Conservation (phyloP, 2,797 vertebrate species). For the Zenarchopterus dispar region DNA sequence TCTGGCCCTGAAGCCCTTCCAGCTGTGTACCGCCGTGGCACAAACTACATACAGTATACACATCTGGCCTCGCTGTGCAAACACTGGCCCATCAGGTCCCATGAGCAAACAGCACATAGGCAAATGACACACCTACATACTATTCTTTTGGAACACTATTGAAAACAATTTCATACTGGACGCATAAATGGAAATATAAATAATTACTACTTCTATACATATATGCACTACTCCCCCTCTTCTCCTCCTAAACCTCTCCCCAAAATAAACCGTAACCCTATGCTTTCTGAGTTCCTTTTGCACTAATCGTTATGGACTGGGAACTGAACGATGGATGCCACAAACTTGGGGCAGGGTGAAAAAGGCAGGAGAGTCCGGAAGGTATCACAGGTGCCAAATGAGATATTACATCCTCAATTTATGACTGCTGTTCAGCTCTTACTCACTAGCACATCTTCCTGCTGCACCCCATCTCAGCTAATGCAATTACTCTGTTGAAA, state of each 20-base stretch:
- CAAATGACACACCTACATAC: conserved; percentile 61
- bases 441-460: conserved; percentile 24
- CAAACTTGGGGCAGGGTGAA: conserved; percentile 23
- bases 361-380: conserved; percentile 52
- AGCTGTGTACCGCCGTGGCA: conserved; percentile 62
- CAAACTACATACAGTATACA: conserved; percentile 60
- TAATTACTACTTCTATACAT: conserved; percentile 77
- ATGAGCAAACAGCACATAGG: conserved; percentile 66
- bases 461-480: conserved; percentile 66
- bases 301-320: conserved; percentile 45
- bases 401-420: conserved; percentile 31
- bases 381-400: conserved; percentile 43
- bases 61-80: conserved; percentile 63
- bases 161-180: conserved; percentile 72
- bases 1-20: conserved; percentile 55
- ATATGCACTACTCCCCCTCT: conserved; percentile 20
- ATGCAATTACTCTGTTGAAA: conserved; percentile 70
- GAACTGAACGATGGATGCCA: conserved; percentile 44
- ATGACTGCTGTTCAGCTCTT: conserved; percentile 19
- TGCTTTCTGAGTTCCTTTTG: conserved; percentile 44
- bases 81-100: conserved; percentile 79
- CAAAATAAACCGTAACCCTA: conserved; percentile 20
- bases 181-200: conserved; percentile 81
- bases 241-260: background rate
- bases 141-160: conserved; percentile 71